Percentiles rank a stretch among this genome's conserved stretches.
Evolutionary conservation across 1,140 invertebrate species (phyloP).

Genomic region (Ptiloglossa arizonensis): DNA sequence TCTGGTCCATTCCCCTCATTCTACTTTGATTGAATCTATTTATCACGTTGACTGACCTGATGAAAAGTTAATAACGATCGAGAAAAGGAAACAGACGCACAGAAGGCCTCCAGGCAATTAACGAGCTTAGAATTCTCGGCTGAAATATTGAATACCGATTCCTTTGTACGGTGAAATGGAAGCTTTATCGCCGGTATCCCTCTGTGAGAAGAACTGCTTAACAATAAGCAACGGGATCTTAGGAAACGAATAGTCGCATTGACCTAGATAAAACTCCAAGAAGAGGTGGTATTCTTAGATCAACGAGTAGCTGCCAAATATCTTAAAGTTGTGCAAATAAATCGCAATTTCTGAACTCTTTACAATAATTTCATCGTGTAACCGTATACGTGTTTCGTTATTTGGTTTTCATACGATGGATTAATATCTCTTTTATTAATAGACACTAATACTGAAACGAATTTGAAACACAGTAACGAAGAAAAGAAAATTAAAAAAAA

Average conservation of each 20-base stretch:
- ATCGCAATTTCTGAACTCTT: neutral
- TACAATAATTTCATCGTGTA: neutral
- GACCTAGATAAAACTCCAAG: conserved; percentile 14
- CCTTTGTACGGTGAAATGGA: no score
- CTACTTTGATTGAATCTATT: conserved; percentile 19
- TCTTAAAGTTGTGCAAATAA: neutral
- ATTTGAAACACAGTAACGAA: no score
- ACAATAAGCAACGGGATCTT: neutral
- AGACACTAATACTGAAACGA: no score
- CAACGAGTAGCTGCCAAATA: neutral
- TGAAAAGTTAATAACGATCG: neutral
- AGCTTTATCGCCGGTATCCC: neutral
- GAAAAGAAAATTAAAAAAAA: no score
- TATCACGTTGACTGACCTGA: neutral
- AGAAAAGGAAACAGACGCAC: neutral
- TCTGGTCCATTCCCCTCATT: conserved; percentile 28
- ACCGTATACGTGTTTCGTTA: no score
- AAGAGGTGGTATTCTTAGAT: conserved; percentile 14
- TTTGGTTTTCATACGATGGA: no score
- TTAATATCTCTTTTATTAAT: no score
- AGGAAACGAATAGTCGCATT: conserved; percentile 8
- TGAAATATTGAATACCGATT: neutral
- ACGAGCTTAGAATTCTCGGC: neutral
- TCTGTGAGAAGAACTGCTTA: neutral
- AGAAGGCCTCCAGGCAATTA: neutral